Evolutionary conservation across 2,113 vertebrate genomes (phyloP), one percentile per base, ranked within the genome.

Genomic region (Hemibagrus wyckioides): DNA sequence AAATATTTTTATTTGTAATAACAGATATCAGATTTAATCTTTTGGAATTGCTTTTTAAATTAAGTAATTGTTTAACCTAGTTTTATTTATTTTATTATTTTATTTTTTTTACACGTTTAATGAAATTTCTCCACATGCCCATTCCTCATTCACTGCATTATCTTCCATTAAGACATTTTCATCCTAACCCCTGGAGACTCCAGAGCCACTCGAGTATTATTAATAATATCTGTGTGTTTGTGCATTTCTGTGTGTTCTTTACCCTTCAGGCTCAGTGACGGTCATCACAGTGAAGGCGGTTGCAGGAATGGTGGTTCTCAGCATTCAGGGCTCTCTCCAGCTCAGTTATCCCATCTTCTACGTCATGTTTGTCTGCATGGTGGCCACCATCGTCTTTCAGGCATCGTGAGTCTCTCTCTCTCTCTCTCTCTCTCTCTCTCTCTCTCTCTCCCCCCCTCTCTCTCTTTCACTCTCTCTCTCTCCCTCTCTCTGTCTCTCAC

Each of bases 331-430:
- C 2, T 91, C 83, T 86, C 90, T 99, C 87, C 98, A 99, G 92
- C 95, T 99, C 0, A 87, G 94, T 90, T 97, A 97, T 84, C 98
- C 98, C 0, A 99, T 99, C 90, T 99, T 99, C 93, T 98, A 96
- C 5, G 95, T 99, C 92, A 97, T 99, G 98, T 63, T 97, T 50
- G 97, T 99, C 87, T 97, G 96, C 94, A 99, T 99, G 98, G 92
- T 97, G 85, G 95, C 98, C 1, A 96, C 97, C 0, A 95, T 96
- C 0, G 6, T 95, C 89, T 99, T 97, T 79, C 98, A 99, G 83
- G 97, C 97, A 57, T 94, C 94, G 98, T 99, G 91, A 96, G 97
- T 90, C 41, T 82, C 14, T 33, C 61, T 36, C 2, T 23, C 19
- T 13, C 15, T 83, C 8, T 77, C 25, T 77, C 73, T 77, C 41